Percentiles rank a stretch among this genome's conserved stretches.
Conservation (phyloP, 2,113 vertebrate genomes). For the Notechis scutatus region DNA sequence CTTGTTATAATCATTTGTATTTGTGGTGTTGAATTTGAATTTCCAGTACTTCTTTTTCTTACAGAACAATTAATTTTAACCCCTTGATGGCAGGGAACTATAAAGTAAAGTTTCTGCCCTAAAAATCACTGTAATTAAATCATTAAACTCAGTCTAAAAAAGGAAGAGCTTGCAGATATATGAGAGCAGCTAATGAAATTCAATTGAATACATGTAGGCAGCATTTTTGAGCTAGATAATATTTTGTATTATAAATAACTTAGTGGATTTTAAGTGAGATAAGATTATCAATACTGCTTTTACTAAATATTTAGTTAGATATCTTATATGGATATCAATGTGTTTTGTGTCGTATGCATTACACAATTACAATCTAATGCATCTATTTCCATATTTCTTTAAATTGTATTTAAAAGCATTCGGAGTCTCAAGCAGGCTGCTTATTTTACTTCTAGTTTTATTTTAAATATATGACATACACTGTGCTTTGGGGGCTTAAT, state of each 20-base stretch:
- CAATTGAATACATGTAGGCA: constrained; percentile 19
- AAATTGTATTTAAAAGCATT: not conserved
- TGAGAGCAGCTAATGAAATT: not conserved
- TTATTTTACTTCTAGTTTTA: not conserved
- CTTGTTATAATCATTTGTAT: not conserved
- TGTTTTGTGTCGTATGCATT: not conserved
- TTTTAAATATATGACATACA: constrained; percentile 21
- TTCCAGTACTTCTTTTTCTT: not conserved
- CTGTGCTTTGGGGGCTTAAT: constrained; percentile 18
- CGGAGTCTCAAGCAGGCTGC: not conserved
- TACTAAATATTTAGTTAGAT: not conserved
- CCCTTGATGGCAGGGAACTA: not conserved
- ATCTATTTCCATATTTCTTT: constrained; percentile 1
- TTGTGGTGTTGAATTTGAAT: not conserved
- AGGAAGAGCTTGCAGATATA: not conserved
- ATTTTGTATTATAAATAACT: constrained; percentile 26
- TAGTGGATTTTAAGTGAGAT: not conserved
- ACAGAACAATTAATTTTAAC: not conserved
- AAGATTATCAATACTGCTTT: constrained; percentile 1
- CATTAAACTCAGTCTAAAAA: not conserved
- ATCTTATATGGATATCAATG: not conserved
- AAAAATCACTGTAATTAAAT: not conserved
- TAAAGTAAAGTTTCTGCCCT: not conserved
- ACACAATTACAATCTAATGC: not conserved
- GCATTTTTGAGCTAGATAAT: not conserved